Evolutionary conservation across 2,797 vertebrate genomes (phyloP).

Genomic region (Poeciliopsis paucimaculata): DNA sequence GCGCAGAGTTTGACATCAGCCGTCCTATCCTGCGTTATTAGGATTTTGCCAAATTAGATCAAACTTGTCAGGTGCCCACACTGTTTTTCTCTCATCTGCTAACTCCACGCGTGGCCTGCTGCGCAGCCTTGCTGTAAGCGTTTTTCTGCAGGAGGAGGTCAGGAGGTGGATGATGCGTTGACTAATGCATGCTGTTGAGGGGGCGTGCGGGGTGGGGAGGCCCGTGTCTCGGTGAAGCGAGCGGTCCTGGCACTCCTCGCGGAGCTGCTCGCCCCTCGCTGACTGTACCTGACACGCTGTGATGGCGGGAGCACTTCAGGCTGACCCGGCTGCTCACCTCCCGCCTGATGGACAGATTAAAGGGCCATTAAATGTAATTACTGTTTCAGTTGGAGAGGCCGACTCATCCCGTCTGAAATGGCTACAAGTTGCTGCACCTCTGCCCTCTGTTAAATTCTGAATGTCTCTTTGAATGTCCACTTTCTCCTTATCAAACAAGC

Average conservation of each 20-base stretch:
- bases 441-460: constrained; percentile 63
- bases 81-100: constrained; percentile 30
- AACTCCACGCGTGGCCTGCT: constrained; percentile 10
- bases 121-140: constrained; percentile 28
- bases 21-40: constrained; percentile 22
- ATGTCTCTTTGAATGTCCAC: constrained; percentile 65
- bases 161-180: constrained; percentile 42
- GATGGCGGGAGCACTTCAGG: constrained; percentile 78
- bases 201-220: constrained; percentile 11
- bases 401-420: constrained; percentile 78
- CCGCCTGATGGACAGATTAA: constrained; percentile 82
- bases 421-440: constrained; percentile 76
- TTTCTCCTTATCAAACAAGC: constrained; percentile 51
- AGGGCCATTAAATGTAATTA: constrained; percentile 86
- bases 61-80: constrained; percentile 37
- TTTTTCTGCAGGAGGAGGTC: constrained; percentile 40
- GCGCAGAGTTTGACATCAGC: constrained; percentile 31
- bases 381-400: constrained; percentile 78
- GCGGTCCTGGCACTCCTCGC: constrained; percentile 45
- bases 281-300: constrained; percentile 71
- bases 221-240: constrained; percentile 47
- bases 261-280: constrained; percentile 62
- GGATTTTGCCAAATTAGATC: constrained; percentile 45
- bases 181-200: constrained; percentile 43
- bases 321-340: constrained; percentile 78